Base-by-base conservation (phyloP, 2,113 vertebrate species). In the Aphelocoma coerulescens region DNA sequence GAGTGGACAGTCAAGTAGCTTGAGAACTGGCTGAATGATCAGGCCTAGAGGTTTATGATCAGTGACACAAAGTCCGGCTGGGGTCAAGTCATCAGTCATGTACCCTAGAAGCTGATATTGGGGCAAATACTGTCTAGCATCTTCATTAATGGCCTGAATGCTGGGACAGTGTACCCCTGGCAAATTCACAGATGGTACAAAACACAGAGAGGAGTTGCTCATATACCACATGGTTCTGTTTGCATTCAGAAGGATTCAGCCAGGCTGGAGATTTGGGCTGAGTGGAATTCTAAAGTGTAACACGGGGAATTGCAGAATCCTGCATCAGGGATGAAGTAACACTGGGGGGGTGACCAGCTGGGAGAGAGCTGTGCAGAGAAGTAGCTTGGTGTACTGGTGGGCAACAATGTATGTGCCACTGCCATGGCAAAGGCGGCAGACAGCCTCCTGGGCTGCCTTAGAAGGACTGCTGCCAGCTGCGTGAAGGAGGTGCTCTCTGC, bases 351-450 rank as follows among this genome's bases (percentile, higher is more conserved):
- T 91, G 39, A 21, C 15, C 8, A 80, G 17, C 63, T 65, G 33
- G 28, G 52, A 55, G 20, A 28, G 27, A 69, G 23, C 30, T 74
- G 41, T 69, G 39, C 22, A 30, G 61, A 44, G 51, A 39, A 62
- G 43, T 55, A 27, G 14, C 57, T 75, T 62, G 32, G 13, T 7
- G 3, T 73, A 8, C 35, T 44, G 58, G 3, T 49, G 49, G 35
- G 9, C 39, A 44, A 0, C 37, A 16, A 2, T n/a, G 16, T 44
- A 27, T n/a, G 32, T 16, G n/a, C n/a, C 32, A 14, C 22, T 5
- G 3, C 44, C 2, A 1, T 46, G 63, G 24, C 59, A 74, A 69
- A 90, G 59, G 19, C 3, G 8, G 12, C 59, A 65, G 35, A 3
- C 8, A 28, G 11, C 30, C 14, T 68, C 6, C 44, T 26, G 30